Base-by-base conservation (phyloP, 2,888 invertebrate species). In the Pristionchus exspectatus region DNA sequence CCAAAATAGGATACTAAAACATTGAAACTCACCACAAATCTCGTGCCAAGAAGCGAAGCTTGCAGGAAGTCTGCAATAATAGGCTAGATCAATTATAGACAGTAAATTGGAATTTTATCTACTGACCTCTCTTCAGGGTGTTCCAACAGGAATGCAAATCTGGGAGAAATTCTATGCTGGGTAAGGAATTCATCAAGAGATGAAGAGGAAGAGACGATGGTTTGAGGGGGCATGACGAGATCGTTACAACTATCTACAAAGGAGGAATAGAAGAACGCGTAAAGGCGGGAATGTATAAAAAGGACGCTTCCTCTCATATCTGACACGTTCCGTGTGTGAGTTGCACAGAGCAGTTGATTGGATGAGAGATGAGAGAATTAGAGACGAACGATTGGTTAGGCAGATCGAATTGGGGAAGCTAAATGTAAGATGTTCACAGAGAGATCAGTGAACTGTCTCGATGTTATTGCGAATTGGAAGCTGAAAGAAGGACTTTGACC, bases 11-110 rank as follows among this genome's bases (percentile, higher is more conserved):
- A 77, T 24, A 44, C 14, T 33, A 7, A 77, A 77, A 77, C 3
- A 77, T 44, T 14, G 77, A 14, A 56, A 56, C 84, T 59, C n/a
- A 85, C 84, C 84, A 33, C 84, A 85, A 24, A 85, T 85, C 21
- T 85, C 84, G 59, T 85, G 84, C 84, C 84, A 85, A 24, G 33
- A 12, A 4, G 16, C 59, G 38, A 59, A 85, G 2, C 30, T 21
- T 18, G 18, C 84, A 9, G 84, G 84, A 12, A 85, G 59, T 59
- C 84, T 85, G 59, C 3, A 56, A 85, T 59, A n/a, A 33, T 18
- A 21, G 38, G 5, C 38, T 7, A 24, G 44, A 50, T 3, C 9
- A 50, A 50, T 50, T 50, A 50, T 50, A 7, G 44, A 27, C 18
- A 14, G 14, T 10, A 54, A 27, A 54, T n/a, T 7, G 27, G 50